Base-by-base conservation (phyloP, 2,797 vertebrate genomes). In the Meda fulgida region DNA sequence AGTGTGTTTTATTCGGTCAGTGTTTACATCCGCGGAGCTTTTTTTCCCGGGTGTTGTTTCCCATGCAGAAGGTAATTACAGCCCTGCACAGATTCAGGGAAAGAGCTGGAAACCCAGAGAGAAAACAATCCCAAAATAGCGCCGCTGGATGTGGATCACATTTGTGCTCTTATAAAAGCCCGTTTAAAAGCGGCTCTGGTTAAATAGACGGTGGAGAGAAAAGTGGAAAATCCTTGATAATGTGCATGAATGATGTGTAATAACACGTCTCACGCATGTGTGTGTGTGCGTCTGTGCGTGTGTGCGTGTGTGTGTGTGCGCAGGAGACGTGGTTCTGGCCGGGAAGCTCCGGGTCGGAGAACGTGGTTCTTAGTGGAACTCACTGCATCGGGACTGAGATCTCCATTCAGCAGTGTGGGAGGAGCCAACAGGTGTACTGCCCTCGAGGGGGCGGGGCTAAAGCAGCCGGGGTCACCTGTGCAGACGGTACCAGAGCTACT, bases 271-370 rank as follows among this genome's bases (percentile, higher is more conserved):
- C n/a, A n/a, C n/a, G n/a, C n/a, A n/a, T 43, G 40, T 43, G 40
- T 43, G 40, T 43, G 40, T 43, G 40, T 43, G 40, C 11, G 40
- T 43, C 9, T 19, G 48, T 5, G 11, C 16, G 43, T 46, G 43
- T 46, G 43, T 48, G 46, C 16, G 13, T 46, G 46, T 16, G 21
- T 23, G 53, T 58, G 55, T 3, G 55, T 58, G 23, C 80, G 72
- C 90, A 99, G 98, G 98, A 99, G 87, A 98, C 97, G 0, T 97
- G 97, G 96, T 99, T 95, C 94, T 99, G 98, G 98, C 91, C 95
- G 3, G 95, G 97, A 40, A 96, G 94, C 23, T 70, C 94, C 0
- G 95, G 95, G 16, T 95, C 97, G 1, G 26, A 55, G 3, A 93
- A 87, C 0, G 92, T 98, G 90, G 86, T 97, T 90, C 93, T 98